Evolutionary conservation across 2,797 vertebrate genomes (phyloP), one percentile per base, ranked within the genome.

Genomic region (Sebastes alutus): DNA sequence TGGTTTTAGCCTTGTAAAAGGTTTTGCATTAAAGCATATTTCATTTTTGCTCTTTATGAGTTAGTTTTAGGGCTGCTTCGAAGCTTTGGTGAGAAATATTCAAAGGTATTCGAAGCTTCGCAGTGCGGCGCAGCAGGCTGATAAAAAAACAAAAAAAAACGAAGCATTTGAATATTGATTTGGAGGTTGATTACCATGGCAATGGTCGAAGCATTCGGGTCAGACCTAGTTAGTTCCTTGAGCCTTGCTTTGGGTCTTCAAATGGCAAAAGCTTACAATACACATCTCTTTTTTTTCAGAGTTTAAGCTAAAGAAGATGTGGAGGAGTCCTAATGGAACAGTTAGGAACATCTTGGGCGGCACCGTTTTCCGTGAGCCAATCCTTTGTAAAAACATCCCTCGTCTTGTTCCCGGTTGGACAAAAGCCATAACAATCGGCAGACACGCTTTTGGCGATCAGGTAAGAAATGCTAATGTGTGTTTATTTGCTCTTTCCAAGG

Each of bases 271-370:
- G 11, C 16, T 27, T 13, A 10, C 35, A 1, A 13, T 61, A 5
- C 27, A 54, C 29, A 11, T 49, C 4, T 4, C 32, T 16, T 9
- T 20, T 33, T 49, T 12, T 67, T 27, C 70, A 99, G 98, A 99
- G 89, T 99, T 99, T 92, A 98, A 97, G 66, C 93, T 99, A 69
- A 99, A 99, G 94, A 99, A 98, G 81, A 99, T 99, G 98, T 99
- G 98, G 98, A 99, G 97, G 88, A 99, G 98, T 88, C 98, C 98
- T 5, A 99, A 99, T 0, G 98, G 98, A 60, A 99, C 98, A 22
- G 98, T 99, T 92, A 96, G 98, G 79, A 99, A 99, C 94, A 98
- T 99, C 89, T 92, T 99, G 55, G 98, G 97, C 0, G 98, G 98
- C 4, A 99, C 98, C 0, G 98, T 99, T 72, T 99, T 99, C 95